Evolutionary conservation across 2,113 vertebrate genomes (phyloP), one percentile per base, ranked within the genome.

Genomic region (Corythaeola cristata): DNA sequence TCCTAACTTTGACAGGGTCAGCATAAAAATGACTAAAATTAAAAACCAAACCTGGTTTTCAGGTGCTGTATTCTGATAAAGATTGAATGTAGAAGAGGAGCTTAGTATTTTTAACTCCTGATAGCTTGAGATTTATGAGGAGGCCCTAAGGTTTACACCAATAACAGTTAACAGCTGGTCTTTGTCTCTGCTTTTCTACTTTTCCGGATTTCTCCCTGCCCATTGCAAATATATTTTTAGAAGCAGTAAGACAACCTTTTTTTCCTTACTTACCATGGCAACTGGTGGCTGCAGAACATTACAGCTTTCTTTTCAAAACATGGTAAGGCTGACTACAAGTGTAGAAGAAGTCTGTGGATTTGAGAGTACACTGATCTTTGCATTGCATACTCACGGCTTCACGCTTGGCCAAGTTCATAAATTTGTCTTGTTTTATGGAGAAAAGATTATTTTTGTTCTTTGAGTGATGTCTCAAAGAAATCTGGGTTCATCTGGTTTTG

Each of bases 181-280:
- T 83, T 67, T 64, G 13, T 59, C 59, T 59, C 24, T 50, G 15
- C 41, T 73, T 79, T 71, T 52, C n/a, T 58, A 14, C 41, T 52
- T 81, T 67, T 62, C 26, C 55, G 53, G 28, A 93, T 85, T 90
- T 78, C 39, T 91, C 53, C 45, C 53, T 73, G 49, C n/a, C 44
- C 58, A 47, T 17, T 60, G 39, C 45, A 62, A 82, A 41, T 10
- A 13, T 81, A 91, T 92, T 92, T 94, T 92, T 93, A 87, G 89
- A 72, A 87, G 28, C 66, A 82, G 44, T 41, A 85, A 85, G 69
- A 85, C 45, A 85, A 53, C n/a, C 26, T 92, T 96, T 90, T 90
- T 68, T 60, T 85, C 62, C 68, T 66, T 71, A 52, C 55, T 97
- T 73, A 93, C 89, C 84, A 93, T 96, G 87, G 91, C 91, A 96